Evolutionary conservation across 1,140 invertebrate genomes (phyloP), one percentile per base, ranked within the genome.

Genomic region (Pseudomyrmex concolor): DNA sequence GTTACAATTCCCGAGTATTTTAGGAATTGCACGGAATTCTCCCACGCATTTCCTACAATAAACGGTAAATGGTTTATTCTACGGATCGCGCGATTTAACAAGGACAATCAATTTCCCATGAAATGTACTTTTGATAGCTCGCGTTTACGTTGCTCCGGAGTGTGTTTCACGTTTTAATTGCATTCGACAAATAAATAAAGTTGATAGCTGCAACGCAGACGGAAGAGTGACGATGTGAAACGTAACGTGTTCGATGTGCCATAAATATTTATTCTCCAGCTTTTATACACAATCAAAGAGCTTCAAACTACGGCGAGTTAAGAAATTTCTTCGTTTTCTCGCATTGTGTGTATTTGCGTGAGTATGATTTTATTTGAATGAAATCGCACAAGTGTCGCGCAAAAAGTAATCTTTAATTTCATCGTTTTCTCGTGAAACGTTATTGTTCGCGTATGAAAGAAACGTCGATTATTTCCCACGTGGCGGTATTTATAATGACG

Each of bases 191-290:
- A 85, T 60, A 82, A 66, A 63, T 63, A 45, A 54, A 50, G 72
- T 64, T 55, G 13, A 78, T 54, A 45, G 10, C 22, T 50, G 13
- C 51, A 55, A 66, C 10, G 48, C 50, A 73, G 59, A 0, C 60
- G 50, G 19, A 34, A n/a, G 43, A 1, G 19, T 5, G 51, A 34
- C 43, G 19, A 71, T 15, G 22, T 19, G 60, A 71, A 64, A 66
- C 17, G 78, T 12, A 10, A 60, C 48, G 15, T 51, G 22, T 22
- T 70, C 19, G 34, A 57, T 77, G 34, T 63, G 12, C 9, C 12
- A 60, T 86, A 83, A 86, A 86, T 76, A 87, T 86, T 86, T 83
- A 83, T 71, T 15, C 15, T 51, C 4, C 10, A 13, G 57, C 59
- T 83, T 60, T 78, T 84, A 45, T 68, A 62, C 15, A 0, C 48